Evolutionary conservation across 2,797 vertebrate genomes (phyloP).

Genomic region (Hyperoplus immaculatus): DNA sequence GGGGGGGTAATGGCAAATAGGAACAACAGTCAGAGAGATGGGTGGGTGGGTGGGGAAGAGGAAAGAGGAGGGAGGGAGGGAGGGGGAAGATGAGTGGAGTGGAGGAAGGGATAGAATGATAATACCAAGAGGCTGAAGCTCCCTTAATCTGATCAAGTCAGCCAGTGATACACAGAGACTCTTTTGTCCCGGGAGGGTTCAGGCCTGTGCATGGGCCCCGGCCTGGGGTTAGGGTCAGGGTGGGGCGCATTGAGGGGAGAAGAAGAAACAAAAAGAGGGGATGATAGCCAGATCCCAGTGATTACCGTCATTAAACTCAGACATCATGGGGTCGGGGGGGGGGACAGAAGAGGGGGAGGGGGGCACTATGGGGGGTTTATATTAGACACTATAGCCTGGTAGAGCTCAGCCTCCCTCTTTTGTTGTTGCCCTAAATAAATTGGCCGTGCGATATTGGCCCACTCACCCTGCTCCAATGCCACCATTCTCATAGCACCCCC

Average conservation of each 20-base stretch:
- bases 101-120: constrained; percentile 53
- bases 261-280: background rate
- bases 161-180: constrained; percentile 66
- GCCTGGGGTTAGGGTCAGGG: constrained; percentile 25
- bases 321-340: constrained; percentile 4
- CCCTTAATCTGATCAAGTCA: constrained; percentile 74
- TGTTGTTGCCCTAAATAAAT: constrained; percentile 75
- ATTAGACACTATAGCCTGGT: background rate
- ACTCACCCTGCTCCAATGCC: background rate
- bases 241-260: background rate
- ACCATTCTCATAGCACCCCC: constrained; percentile 30
- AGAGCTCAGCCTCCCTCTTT: constrained; percentile 32
- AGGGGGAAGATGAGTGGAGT: background rate
- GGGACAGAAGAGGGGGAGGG: background rate
- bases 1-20: constrained; percentile 29
- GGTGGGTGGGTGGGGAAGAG: background rate
- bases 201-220: constrained; percentile 12
- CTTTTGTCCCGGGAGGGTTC: constrained; percentile 53
- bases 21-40: constrained; percentile 46
- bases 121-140: constrained; percentile 59
- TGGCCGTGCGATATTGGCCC: constrained; percentile 46
- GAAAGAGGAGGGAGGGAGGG: background rate
- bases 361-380: constrained; percentile 3
- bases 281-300: constrained; percentile 28
- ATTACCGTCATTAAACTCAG: constrained; percentile 44